Evolutionary conservation across 2,797 vertebrate species (phyloP).

Genomic region (Dendrocincla fuliginosa): DNA sequence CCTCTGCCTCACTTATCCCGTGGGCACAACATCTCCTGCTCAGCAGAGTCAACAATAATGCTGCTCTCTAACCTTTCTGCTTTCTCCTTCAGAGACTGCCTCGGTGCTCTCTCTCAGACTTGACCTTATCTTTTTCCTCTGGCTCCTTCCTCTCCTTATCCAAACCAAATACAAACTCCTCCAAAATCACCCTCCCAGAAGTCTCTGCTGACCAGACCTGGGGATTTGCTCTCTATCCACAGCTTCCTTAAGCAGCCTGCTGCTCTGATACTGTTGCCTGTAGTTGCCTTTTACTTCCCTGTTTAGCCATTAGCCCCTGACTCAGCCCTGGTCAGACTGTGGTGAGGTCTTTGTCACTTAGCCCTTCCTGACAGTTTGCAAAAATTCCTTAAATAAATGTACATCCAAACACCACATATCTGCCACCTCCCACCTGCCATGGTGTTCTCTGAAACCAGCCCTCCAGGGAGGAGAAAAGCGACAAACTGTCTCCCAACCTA

Average conservation of each 20-base stretch:
- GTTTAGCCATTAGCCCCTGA: not conserved
- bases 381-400: not conserved
- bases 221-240: not conserved
- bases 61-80: constrained; percentile 1
- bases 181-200: not conserved
- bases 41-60: not conserved
- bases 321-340: not conserved
- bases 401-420: not conserved
- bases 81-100: not conserved
- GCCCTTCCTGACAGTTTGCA: not conserved
- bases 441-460: not conserved
- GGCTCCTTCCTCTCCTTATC: not conserved
- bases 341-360: not conserved
- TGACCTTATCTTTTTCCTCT: not conserved
- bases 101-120: not conserved
- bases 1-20: not conserved
- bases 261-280: not conserved
- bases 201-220: not conserved
- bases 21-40: not conserved
- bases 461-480: not conserved
- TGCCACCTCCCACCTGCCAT: not conserved
- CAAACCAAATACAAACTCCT: not conserved
- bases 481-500: not conserved
- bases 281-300: not conserved
- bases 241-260: not conserved